Base-by-base conservation (phyloP, 35 echinoderm and acorn worm genomes). In the Chiridota heheva region DNA sequence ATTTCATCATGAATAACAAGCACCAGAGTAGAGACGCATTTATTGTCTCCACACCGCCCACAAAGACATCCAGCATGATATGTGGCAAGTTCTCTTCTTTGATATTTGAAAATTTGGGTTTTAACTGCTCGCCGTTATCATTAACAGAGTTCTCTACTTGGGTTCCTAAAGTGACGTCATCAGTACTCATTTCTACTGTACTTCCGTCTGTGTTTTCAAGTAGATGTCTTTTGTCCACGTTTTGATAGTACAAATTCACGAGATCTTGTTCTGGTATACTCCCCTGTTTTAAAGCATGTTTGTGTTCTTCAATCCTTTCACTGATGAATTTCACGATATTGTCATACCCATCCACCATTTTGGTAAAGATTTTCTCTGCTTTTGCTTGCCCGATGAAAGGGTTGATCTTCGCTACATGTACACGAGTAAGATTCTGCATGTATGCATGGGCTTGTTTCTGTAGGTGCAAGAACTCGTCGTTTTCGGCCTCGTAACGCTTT, bases 41-140 rank as follows among this genome's bases (percentile, higher is more conserved):
- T 4, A 84, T 85, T 26, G 92, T 96, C 74, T 96, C 92, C 0
- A 82, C 58, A 16, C 92, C 92, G 26, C 86, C 92, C 30, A 96
- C 73, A 57, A 96, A 96, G 46, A 96, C 47, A 68, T 96, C 92
- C 2, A 86, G 60, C 24, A 87, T 85, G 12, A 88, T 81, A 65
- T 88, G 69, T 22, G 78, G 80, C 12, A 88, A 46, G 56, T 56
- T 78, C 57, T 42, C 85, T 47, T 86, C 70, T 16, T 86, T 47
- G 35, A 77, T 62, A 3, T 49, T 28, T 3, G 76, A 44, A 32
- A 26, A 34, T 3, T 40, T 49, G 13, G 59, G 5, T 42, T 37
- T 40, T 29, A 17, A 43, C 32, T 36, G 64, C 12, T 15, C 58
- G 34, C 32, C n/a, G 20, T 86, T 34, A 47, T 82, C 78, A 16